These are phyloP conservation scores for Cydia splendana DNA, from an alignment of 1,140 invertebrate species.

Conservation along the genomic window DNA sequence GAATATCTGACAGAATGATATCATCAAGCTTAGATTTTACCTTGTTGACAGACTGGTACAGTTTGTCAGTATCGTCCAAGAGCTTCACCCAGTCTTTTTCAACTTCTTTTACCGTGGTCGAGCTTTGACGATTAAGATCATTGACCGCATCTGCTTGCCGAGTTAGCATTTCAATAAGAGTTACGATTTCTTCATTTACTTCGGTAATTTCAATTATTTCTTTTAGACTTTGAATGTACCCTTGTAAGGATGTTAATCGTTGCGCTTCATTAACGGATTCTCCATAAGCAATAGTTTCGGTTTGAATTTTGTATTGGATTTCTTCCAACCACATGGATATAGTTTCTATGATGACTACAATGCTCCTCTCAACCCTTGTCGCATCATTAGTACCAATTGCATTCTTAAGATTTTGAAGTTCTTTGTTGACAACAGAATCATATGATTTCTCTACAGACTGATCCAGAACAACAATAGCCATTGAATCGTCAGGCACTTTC, in stretches of 20 bases:
- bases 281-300: slow-evolving; percentile 55
- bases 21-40: slow-evolving; percentile 80
- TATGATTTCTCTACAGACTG: slow-evolving; percentile 74
- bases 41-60: slow-evolving; percentile 79
- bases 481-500: slow-evolving; percentile 54
- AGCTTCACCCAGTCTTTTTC: slow-evolving; percentile 86
- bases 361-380: slow-evolving; percentile 83
- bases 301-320: slow-evolving; percentile 88
- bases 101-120: slow-evolving; percentile 81
- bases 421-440: slow-evolving; percentile 77
- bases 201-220: slow-evolving; percentile 67
- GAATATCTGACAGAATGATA: slow-evolving; percentile 81
- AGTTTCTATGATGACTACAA: slow-evolving; percentile 87
- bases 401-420: slow-evolving; percentile 82
- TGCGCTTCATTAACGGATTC: slow-evolving; percentile 56
- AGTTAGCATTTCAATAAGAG: slow-evolving; percentile 69
- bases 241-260: slow-evolving; percentile 58
- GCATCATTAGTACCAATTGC: slow-evolving; percentile 84
- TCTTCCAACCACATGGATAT: slow-evolving; percentile 91
- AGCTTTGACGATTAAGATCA: slow-evolving; percentile 82
- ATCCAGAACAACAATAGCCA: slow-evolving; percentile 72
- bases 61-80: slow-evolving; percentile 80
- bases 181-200: slow-evolving; percentile 72
- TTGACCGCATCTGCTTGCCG: slow-evolving; percentile 80
- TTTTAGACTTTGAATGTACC: slow-evolving; percentile 63